Evolutionary conservation across 2,797 vertebrate species (phyloP), one percentile per base, ranked within the genome.

Genomic region (Oophaga sylvatica): DNA sequence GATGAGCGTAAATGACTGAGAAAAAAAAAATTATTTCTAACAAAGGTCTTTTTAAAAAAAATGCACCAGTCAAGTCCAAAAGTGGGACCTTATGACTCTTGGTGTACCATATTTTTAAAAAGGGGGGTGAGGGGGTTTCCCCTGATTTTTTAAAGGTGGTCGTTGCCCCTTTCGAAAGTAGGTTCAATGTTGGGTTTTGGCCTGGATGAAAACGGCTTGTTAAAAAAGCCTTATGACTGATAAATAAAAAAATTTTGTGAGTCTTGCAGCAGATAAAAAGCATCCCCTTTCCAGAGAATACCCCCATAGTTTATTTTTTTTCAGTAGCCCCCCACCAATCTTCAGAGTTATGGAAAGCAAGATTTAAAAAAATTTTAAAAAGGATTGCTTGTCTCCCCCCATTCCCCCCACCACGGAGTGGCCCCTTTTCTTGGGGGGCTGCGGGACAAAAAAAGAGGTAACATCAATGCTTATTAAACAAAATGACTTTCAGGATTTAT

Each of bases 371-470:
- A 1, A 56, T 45, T 0, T 3, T 75, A 68, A 86, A 77, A 22
- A 56, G 48, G 0, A 3, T 75, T n/a, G 62, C 56, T 35, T 20
- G 62, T 83, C 67, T 65, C 35, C 80, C 20, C 57, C 67, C 78
- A 19, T 31, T 65, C 81, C 76, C 19, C 16, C 31, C 88, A 13
- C n/a, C 76, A 17, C 15, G 86, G 87, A 80, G 68, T 62, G 7
- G 65, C 81, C 77, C 67, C 60, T 63, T 88, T 76, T 60, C 12
- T 3, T 17, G 11, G 16, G 26, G 12, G 56, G 77, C 75, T 67
- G 63, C 45, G 59, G n/a, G 77, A 86, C 90, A 90, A 88, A 83
- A 88, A 60, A 90, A 86, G 77, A 81, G 35, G 70, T 60, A 45
- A 89, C 62, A 86, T 67, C 45, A 78, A 79, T 29, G 29, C 5